A percentile compares a stretch with the other conserved stretches of the same genome.
phyloP scores from a whole-genome alignment of 2,797 vertebrate species.

The Dallia pectoralis region DNA sequence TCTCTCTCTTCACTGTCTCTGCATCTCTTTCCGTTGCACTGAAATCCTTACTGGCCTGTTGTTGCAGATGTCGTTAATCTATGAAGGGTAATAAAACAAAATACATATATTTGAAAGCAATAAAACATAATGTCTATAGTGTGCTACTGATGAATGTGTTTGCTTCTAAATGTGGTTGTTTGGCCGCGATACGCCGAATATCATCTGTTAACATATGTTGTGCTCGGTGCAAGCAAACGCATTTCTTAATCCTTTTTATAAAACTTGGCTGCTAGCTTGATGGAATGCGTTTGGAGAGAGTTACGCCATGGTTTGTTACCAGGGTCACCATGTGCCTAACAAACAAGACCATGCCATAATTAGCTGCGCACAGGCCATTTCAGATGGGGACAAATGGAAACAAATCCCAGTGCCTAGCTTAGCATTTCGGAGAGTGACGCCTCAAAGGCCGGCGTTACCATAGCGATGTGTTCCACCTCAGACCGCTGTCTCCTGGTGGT shows the following conservation, averaged over 20 bases:
- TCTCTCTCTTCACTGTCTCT: slow-evolving; percentile 6
- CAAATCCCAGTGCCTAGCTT: slow-evolving; percentile 13
- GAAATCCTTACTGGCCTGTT: not conserved
- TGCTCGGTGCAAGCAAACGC: slow-evolving; percentile 8
- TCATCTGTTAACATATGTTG: not conserved
- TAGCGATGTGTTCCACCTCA: slow-evolving; percentile 4
- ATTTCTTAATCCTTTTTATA: slow-evolving; percentile 30
- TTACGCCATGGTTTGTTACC: slow-evolving; percentile 42
- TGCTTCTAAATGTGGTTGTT: slow-evolving; percentile 5
- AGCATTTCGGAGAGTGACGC: slow-evolving; percentile 10
- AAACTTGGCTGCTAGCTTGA: slow-evolving; percentile 35
- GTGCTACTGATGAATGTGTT: not conserved
- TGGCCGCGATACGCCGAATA: not conserved
- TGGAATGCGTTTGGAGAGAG: slow-evolving; percentile 34
- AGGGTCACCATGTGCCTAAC: slow-evolving; percentile 31
- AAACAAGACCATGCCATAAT: slow-evolving; percentile 32
- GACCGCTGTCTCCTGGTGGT: slow-evolving; percentile 11
- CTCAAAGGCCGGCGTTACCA: not conserved
- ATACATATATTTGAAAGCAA: not conserved
- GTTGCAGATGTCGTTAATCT: not conserved
- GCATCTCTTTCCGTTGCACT: slow-evolving; percentile 7
- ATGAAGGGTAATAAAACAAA: not conserved
- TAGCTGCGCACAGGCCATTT: slow-evolving; percentile 22
- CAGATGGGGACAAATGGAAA: slow-evolving; percentile 26
- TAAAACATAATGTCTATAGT: not conserved